Base-by-base conservation (phyloP, 2,888 invertebrate species). In the Zonitis immaculata region DNA sequence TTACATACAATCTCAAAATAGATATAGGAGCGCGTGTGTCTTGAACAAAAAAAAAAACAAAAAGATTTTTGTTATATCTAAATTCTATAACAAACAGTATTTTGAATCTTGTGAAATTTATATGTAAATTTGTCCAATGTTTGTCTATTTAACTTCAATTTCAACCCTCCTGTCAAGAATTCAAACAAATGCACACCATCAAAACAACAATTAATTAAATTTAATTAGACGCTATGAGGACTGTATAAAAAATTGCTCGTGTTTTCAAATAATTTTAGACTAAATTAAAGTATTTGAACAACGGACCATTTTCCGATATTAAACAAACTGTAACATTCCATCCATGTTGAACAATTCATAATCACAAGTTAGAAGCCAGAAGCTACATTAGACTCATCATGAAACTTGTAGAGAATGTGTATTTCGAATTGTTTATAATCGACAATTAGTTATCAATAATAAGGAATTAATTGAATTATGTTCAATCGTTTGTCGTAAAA, bases 1-100 rank as follows among this genome's bases (percentile, higher is more conserved):
- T 73, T 74, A 75, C 70, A 68, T 66, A 58, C 67, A 67, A 62
- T 62, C 62, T 58, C 61, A 62, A 61, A n/a, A 60, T 60, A 63
- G 64, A 63, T 20, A 64, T 64, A 65, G 25, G 43, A 46, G 18
- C 62, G 60, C 52, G 46, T 49, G 45, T 54, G 47, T 49, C 50
- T n/a, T n/a, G n/a, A n/a, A 47, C 44, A 52, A 27, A 52, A 48
- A 30, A 25, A 12, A 39, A 35, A 35, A 16, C 7, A 9, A n/a
- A n/a, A n/a, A n/a, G n/a, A n/a, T n/a, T n/a, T n/a, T n/a, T n/a
- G n/a, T n/a, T n/a, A n/a, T n/a, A n/a, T n/a, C n/a, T n/a, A n/a
- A n/a, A n/a, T n/a, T n/a, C n/a, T n/a, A n/a, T n/a, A n/a, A n/a
- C n/a, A n/a, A n/a, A n/a, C n/a, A n/a, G n/a, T n/a, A n/a, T n/a